These are phyloP conservation scores for Halcyon malimbica DNA, from an alignment of 2,113 vertebrate species.

Conservation along the genomic window DNA sequence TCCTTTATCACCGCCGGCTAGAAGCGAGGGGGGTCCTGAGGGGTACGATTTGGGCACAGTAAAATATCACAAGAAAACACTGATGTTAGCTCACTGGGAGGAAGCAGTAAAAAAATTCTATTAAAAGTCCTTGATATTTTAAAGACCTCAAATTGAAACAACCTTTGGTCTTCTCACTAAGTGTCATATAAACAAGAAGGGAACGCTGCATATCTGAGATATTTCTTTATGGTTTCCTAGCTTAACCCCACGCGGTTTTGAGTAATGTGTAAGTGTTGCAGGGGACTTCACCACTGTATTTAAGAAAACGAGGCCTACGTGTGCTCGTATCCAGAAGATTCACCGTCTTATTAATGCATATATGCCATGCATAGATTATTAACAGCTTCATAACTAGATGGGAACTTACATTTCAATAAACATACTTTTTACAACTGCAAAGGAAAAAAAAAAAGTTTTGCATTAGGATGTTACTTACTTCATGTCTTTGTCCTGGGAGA, in stretches of 20 bases:
- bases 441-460: slow-evolving; percentile 70
- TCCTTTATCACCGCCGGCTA: neutral
- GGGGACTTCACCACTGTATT: neutral
- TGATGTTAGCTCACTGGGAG: neutral
- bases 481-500: slow-evolving; percentile 85
- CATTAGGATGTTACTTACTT: slow-evolving; percentile 78
- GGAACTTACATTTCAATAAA: slow-evolving; percentile 61
- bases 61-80: neutral
- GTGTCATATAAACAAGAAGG: slow-evolving; percentile 10
- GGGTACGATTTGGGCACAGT: neutral
- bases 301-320: neutral
- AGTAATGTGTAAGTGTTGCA: neutral
- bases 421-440: slow-evolving; percentile 53
- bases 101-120: neutral
- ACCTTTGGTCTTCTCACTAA: neutral
- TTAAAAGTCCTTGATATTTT: neutral
- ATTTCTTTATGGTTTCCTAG: slow-evolving; percentile 36
- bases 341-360: slow-evolving; percentile 16
- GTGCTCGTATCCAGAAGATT: neutral
- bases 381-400: slow-evolving; percentile 60
- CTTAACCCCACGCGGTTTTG: neutral
- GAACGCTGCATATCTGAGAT: neutral
- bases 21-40: rapidly evolving
- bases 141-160: neutral
- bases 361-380: slow-evolving; percentile 61